Evolutionary conservation across 1,140 invertebrate species (phyloP).

Genomic region (Drosophila ironensis): DNA sequence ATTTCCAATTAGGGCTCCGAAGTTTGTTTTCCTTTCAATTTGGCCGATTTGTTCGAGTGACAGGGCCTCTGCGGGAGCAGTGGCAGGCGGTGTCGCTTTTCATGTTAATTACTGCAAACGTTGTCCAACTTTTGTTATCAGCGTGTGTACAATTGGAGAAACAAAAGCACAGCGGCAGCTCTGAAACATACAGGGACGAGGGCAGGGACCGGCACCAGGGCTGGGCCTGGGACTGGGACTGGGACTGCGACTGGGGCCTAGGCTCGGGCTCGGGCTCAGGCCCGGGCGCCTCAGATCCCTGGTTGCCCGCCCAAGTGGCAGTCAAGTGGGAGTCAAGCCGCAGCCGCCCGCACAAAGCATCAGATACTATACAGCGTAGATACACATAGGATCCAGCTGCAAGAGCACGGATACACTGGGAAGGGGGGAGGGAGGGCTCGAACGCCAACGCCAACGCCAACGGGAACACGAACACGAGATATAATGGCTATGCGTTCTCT

Average conservation of each 20-base stretch:
- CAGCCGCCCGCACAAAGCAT: neutral
- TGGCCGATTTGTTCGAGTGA: slow-evolving; percentile 9
- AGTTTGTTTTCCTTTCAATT: slow-evolving; percentile 32
- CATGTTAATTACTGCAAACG: slow-evolving; percentile 47
- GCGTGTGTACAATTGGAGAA: slow-evolving; percentile 6
- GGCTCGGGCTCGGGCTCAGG: too few relatives aligned
- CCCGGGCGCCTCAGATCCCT: neutral
- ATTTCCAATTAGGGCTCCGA: slow-evolving; percentile 17
- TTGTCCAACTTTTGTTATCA: slow-evolving; percentile 49
- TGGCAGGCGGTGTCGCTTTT: slow-evolving; percentile 24
- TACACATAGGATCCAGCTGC: neutral
- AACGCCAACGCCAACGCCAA: too few relatives aligned
- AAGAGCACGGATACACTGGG: slow-evolving; percentile 1
- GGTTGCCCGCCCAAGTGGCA: slow-evolving; percentile 23
- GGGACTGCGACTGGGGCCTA: too few relatives aligned
- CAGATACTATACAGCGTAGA: neutral
- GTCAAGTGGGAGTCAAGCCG: slow-evolving; percentile 43
- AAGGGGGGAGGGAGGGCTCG: too few relatives aligned
- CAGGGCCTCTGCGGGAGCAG: neutral
- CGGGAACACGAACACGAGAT: too few relatives aligned
- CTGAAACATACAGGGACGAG: neutral
- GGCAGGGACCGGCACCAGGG: neutral
- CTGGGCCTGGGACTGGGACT: too few relatives aligned
- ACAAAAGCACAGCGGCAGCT: slow-evolving; percentile 36
- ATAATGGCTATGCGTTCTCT: slow-evolving; percentile 25